Evolutionary conservation across 2,113 vertebrate species (phyloP), one percentile per base, ranked within the genome.

Genomic region (Calyptommatus sinebrachiatus): DNA sequence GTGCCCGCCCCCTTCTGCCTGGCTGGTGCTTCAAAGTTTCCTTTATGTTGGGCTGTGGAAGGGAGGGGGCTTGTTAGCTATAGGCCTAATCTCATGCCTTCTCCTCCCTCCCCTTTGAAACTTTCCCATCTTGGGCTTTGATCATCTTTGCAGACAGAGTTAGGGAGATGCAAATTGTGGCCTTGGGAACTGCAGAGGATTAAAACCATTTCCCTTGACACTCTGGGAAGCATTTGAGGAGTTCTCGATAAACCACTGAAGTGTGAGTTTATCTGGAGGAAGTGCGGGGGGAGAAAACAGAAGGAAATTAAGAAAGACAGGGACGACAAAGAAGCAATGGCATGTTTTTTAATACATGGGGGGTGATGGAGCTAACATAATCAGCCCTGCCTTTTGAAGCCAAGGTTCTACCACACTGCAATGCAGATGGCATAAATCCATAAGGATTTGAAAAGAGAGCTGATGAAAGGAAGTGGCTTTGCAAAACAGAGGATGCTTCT

Each of bases 91-190:
- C 81, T n/a, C 5, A 29, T 11, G 14, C 14, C 76, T 80, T 77
- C 78, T 61, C 73, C 5, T n/a, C 41, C 73, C 78, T 35, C 48
- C 31, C 14, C 12, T 57, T 88, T 79, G 79, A 86, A 83, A 77
- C 73, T 76, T 84, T 88, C 62, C 73, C n/a, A 57, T 80, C 77
- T 73, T 16, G 24, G 81, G 78, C 83, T 91, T 90, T 88, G 85
- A 89, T 92, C 84, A 78, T 77, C 67, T 73, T 66, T 72, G 80
- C 66, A 81, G 87, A 88, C 83, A 84, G 86, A 89, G 86, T 90
- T 79, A 86, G 89, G 86, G 78, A 5, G 62, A 87, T 92, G 88
- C 88, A 90, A 90, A 92, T 85, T 80, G 92, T 88, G 80, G 82
- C 75, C 81, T 71, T 74, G 70, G 79, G 80, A 87, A 88, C 86